Percentiles rank a stretch among this genome's conserved stretches.
Evolutionary conservation across 2,888 invertebrate genomes (phyloP).

Genomic region (Stomorhina lunata): DNA sequence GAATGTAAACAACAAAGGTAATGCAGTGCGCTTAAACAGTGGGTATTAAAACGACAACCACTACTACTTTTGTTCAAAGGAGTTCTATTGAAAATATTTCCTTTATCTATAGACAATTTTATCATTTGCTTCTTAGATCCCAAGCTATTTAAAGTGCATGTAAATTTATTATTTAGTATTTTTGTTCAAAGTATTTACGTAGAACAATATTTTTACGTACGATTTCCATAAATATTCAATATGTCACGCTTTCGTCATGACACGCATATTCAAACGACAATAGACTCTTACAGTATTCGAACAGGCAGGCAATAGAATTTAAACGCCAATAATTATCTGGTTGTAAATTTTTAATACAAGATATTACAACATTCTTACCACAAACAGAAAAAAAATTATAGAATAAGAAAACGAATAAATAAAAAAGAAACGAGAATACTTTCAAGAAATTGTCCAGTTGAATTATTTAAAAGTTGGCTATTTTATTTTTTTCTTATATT

Average conservation of each 20-base stretch:
- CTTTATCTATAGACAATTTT: too few species aligned
- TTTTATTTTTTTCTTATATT: not conserved
- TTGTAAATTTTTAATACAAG: slow-evolving; percentile 52
- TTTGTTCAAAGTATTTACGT: not conserved
- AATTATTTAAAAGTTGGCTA: slow-evolving; percentile 39
- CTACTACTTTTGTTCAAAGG: too few species aligned
- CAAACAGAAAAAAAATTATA: not conserved
- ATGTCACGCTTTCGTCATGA: slow-evolving; percentile 43
- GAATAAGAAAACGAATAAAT: not conserved
- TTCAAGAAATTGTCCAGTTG: not conserved
- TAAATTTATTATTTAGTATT: too few species aligned
- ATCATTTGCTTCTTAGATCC: too few species aligned
- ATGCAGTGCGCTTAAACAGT: slow-evolving; percentile 12
- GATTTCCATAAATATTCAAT: slow-evolving; percentile 24
- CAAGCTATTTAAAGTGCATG: too few species aligned
- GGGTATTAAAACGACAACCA: not conserved
- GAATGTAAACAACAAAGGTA: not conserved
- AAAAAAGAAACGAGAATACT: not conserved
- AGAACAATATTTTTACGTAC: not conserved
- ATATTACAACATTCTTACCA: slow-evolving; percentile 28
- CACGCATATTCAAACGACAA: slow-evolving; percentile 34
- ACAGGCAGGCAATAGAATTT: slow-evolving; percentile 8
- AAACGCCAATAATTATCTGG: not conserved
- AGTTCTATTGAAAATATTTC: too few species aligned
- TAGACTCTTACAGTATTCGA: too few species aligned